Evolutionary conservation across 2,888 invertebrate genomes (phyloP).

Genomic region (Tuta absoluta): DNA sequence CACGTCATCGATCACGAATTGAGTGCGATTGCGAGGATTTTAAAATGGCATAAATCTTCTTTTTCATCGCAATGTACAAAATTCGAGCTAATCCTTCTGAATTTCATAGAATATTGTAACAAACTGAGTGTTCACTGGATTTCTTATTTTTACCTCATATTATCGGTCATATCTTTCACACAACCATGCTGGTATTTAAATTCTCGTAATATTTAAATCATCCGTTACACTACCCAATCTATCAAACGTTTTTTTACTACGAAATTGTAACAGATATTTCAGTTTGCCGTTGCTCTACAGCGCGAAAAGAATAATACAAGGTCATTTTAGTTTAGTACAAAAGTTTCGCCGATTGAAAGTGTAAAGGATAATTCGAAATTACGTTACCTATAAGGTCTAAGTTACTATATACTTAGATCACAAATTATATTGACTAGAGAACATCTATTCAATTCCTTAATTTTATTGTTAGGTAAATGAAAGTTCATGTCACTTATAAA

Average conservation of each 20-base stretch:
- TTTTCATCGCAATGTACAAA: no score
- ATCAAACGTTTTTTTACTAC: neutral
- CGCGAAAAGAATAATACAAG: no score
- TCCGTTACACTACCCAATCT: neutral
- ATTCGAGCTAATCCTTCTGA: no score
- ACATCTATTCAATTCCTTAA: conserved; percentile 69
- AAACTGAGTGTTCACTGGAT: neutral
- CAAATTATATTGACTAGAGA: conserved; percentile 71
- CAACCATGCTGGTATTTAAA: neutral
- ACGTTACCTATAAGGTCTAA: no score
- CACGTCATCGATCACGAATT: conserved; percentile 8
- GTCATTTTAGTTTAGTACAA: no score
- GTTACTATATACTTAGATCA: conserved; percentile 67
- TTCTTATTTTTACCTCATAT: neutral
- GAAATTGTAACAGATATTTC: neutral
- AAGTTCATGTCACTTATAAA: neutral
- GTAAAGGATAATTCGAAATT: no score
- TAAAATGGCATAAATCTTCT: neutral
- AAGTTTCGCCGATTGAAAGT: no score
- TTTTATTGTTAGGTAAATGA: conserved; percentile 48
- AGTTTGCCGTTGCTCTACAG: no score
- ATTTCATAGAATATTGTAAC: neutral
- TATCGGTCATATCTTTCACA: neutral
- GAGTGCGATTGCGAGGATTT: neutral
- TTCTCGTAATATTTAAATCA: neutral